These are phyloP conservation scores for Sebastolobus altivelis DNA, from an alignment of 2,797 vertebrate species.

Conservation along the genomic window DNA sequence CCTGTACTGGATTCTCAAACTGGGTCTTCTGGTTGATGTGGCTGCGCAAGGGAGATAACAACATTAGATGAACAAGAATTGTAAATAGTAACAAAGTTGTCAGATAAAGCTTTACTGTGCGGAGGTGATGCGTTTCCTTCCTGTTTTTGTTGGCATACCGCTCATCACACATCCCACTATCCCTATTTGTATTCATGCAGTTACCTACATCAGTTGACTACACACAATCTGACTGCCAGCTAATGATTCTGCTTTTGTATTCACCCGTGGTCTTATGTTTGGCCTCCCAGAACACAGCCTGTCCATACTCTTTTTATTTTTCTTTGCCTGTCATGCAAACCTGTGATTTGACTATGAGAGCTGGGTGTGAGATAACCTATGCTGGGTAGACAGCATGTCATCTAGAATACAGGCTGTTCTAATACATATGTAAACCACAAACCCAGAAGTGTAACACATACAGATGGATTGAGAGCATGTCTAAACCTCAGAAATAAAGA, in stretches of 20 bases:
- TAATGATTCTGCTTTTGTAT: not conserved
- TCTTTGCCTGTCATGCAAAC: constrained; percentile 65
- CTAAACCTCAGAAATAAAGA: not conserved
- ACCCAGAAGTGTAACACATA: not conserved
- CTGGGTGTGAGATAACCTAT: constrained; percentile 15
- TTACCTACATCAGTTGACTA: not conserved
- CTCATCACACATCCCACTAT: constrained; percentile 6
- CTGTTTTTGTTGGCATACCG: not conserved
- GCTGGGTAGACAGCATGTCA: not conserved
- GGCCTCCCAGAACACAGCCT: not conserved
- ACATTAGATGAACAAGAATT: constrained; percentile 9
- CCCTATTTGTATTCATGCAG: not conserved
- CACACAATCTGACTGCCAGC: not conserved
- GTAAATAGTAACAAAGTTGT: not conserved
- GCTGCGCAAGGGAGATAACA: constrained; percentile 76
- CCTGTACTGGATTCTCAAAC: constrained; percentile 98
- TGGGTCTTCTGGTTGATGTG: constrained; percentile 99
- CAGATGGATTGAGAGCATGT: not conserved
- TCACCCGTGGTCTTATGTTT: not conserved
- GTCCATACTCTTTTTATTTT: constrained; percentile 6
- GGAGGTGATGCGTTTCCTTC: not conserved
- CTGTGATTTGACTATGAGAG: constrained; percentile 61
- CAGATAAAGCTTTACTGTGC: not conserved
- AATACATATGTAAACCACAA: constrained; percentile 5
- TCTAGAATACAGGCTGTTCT: not conserved